These are phyloP conservation scores for Dreissena polymorpha DNA, from an alignment of 1,140 invertebrate genomes.

Conservation along the genomic window DNA sequence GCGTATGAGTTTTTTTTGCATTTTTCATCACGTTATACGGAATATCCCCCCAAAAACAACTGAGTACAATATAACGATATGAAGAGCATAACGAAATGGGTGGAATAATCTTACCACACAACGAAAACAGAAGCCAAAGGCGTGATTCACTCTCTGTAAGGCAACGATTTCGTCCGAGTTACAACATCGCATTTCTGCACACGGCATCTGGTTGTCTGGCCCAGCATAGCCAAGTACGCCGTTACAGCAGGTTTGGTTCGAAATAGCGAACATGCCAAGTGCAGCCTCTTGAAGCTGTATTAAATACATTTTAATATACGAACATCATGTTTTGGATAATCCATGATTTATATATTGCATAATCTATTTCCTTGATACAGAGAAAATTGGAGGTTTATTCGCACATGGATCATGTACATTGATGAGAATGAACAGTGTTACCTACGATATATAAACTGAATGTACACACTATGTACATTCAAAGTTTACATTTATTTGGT, in stretches of 20 bases:
- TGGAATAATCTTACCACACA: constrained; percentile 61
- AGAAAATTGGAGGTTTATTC: not conserved
- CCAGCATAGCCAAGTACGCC: constrained; percentile 67
- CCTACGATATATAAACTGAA: too few species aligned
- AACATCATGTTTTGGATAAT: too few species aligned
- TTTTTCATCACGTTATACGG: not conserved
- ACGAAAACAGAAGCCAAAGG: constrained; percentile 68
- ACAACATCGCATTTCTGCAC: constrained; percentile 64
- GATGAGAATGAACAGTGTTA: not conserved
- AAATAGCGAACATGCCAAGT: not conserved
- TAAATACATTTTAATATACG: not conserved
- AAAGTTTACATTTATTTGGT: too few species aligned
- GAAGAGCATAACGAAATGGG: not conserved
- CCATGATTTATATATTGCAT: not conserved
- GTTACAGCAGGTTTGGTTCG: constrained; percentile 59
- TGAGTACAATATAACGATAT: not conserved
- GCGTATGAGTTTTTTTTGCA: not conserved
- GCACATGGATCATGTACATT: not conserved
- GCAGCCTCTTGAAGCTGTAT: not conserved
- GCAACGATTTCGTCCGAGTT: constrained; percentile 67
- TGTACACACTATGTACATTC: too few species aligned
- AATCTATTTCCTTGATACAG: not conserved
- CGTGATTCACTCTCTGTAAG: constrained; percentile 64
- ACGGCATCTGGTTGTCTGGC: constrained; percentile 58
- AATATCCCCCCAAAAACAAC: not conserved